phyloP scores from a whole-genome alignment of 2,797 vertebrate species.

The Phrynocephalus guinanensis region DNA sequence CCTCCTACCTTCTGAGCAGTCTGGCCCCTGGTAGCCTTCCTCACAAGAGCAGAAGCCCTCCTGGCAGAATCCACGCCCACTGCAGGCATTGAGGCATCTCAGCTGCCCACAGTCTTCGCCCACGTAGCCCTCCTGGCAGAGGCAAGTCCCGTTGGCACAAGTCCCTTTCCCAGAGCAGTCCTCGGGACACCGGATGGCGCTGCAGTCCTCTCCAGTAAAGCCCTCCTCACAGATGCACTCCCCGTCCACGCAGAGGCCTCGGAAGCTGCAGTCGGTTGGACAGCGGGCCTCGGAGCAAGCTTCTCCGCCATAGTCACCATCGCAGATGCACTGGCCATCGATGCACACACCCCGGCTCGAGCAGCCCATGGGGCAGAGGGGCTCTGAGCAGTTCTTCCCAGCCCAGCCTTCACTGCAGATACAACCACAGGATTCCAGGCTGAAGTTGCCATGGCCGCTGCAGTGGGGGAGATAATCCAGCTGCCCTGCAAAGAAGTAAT shows the following conservation, averaged over 20 bases:
- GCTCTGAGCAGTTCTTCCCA: constrained; percentile 95
- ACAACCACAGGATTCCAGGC: constrained; percentile 92
- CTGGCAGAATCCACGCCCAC: constrained; percentile 88
- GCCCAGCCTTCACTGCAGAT: constrained; percentile 93
- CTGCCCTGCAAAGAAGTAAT: constrained; percentile 78
- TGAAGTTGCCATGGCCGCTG: constrained; percentile 95
- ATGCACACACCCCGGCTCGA: constrained; percentile 91
- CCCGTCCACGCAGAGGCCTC: constrained; percentile 91
- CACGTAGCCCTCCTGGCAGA: constrained; percentile 88
- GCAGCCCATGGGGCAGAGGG: constrained; percentile 90
- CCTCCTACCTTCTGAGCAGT: constrained; percentile 92
- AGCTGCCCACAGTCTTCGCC: constrained; percentile 90
- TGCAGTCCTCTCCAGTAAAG: constrained; percentile 90
- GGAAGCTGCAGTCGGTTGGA: constrained; percentile 89
- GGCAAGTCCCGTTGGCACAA: constrained; percentile 91
- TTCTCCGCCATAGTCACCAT: constrained; percentile 91
- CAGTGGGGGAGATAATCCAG: constrained; percentile 91
- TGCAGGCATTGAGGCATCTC: constrained; percentile 92
- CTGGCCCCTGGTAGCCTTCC: constrained; percentile 89
- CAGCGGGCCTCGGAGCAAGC: constrained; percentile 94
- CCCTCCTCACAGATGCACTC: constrained; percentile 95
- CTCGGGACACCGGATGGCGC: constrained; percentile 86
- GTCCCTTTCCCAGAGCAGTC: constrained; percentile 92
- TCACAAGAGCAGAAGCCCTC: constrained; percentile 92
- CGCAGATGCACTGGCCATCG: constrained; percentile 93